Conservation (phyloP, 1,140 invertebrate genomes). For the Drosophila lowei region DNA sequence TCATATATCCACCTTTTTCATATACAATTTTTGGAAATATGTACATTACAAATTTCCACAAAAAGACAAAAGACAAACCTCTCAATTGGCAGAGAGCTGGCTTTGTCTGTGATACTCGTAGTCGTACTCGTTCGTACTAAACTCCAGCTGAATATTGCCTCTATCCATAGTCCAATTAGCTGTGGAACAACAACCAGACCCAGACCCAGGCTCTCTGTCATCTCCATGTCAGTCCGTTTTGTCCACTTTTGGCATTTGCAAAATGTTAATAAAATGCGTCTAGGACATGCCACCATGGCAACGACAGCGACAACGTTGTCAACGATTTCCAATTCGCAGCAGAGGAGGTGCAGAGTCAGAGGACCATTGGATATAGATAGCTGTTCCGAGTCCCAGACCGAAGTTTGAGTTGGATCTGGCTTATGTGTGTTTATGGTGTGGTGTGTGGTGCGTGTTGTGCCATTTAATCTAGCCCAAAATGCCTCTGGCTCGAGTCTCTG, state of each 20-base stretch:
- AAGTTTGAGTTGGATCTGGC: constrained; percentile 36
- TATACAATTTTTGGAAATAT: too few species aligned
- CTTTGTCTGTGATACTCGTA: constrained; percentile 2
- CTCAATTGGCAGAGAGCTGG: too few species aligned
- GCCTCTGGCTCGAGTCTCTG: constrained; percentile 30
- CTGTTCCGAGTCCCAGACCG: not conserved
- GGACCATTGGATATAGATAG: constrained; percentile 35
- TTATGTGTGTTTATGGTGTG: constrained; percentile 1
- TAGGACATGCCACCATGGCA: constrained; percentile 59
- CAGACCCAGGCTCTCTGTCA: constrained; percentile 20
- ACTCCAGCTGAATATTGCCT: constrained; percentile 40
- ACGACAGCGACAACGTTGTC: constrained; percentile 50
- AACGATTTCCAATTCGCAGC: constrained; percentile 43
- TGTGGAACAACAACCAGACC: constrained; percentile 22
- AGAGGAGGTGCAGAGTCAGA: not conserved
- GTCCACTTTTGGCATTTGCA: constrained; percentile 50
- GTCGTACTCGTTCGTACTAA: constrained; percentile 11
- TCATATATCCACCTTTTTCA: too few species aligned
- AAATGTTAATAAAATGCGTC: constrained; percentile 62
- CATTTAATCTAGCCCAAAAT: constrained; percentile 46
- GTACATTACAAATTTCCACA: not conserved
- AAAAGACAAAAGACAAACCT: constrained; percentile 1
- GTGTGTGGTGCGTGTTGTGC: constrained; percentile 32
- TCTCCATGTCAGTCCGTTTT: constrained; percentile 44
- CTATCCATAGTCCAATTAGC: constrained; percentile 61